These are phyloP conservation scores for Margaritifera margaritifera DNA, from an alignment of 2,888 invertebrate genomes.

Conservation along the genomic window DNA sequence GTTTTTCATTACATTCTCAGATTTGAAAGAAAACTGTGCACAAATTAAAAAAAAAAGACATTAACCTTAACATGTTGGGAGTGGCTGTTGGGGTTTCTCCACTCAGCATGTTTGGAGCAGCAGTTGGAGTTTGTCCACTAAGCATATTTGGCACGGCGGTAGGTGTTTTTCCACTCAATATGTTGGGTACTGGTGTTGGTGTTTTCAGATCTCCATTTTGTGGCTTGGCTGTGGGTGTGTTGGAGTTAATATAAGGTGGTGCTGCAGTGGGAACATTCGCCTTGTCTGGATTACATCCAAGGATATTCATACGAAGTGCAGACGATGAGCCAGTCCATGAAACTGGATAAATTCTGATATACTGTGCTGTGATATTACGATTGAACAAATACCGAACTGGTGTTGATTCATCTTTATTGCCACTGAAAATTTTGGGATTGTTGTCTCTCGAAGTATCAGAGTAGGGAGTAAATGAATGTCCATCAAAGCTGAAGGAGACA, in stretches of 20 bases:
- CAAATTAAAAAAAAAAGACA: no score
- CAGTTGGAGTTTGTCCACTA: neutral
- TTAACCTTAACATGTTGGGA: conserved; percentile 1
- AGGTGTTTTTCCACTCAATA: conserved; percentile 8
- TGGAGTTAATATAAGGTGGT: conserved; percentile 13
- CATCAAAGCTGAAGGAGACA: conserved; percentile 52
- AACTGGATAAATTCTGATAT: conserved; percentile 51
- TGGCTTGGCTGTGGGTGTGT: conserved; percentile 25
- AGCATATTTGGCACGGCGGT: conserved; percentile 5
- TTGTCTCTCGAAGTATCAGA: conserved; percentile 38
- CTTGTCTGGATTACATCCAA: conserved; percentile 55
- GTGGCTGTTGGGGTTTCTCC: conserved; percentile 14
- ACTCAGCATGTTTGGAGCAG: neutral
- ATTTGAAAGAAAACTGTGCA: no score
- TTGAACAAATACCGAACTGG: conserved; percentile 55
- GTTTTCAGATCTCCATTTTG: conserved; percentile 15
- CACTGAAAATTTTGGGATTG: conserved; percentile 44
- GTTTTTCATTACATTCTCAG: no score
- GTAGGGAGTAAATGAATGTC: conserved; percentile 52
- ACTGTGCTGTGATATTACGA: conserved; percentile 55
- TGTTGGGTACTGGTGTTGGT: conserved; percentile 23
- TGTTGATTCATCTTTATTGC: conserved; percentile 45
- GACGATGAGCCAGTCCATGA: conserved; percentile 35
- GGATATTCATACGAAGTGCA: conserved; percentile 50
- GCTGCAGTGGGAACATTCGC: conserved; percentile 31